Percentiles rank a stretch among this genome's conserved stretches.
phyloP scores from a whole-genome alignment of 2,888 invertebrate species.

The Myopa testacea region DNA sequence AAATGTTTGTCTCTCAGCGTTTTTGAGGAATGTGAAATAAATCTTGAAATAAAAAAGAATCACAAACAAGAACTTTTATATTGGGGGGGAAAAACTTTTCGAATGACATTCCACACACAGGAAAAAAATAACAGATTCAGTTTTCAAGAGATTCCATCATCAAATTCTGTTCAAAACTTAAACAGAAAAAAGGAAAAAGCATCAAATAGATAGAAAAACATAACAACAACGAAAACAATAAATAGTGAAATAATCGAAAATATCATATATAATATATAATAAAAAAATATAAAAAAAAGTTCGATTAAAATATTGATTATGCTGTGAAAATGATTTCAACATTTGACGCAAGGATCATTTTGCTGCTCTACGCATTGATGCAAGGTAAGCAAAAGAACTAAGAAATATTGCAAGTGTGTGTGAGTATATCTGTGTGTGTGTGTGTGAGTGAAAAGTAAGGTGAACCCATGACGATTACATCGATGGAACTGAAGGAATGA shows the following conservation, averaged over 20 bases:
- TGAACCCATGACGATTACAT: no score
- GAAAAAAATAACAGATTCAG: neutral
- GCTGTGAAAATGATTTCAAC: slow-evolving; percentile 66
- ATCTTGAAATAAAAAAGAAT: neutral
- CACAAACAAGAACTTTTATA: neutral
- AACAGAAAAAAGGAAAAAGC: no score
- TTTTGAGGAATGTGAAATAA: neutral
- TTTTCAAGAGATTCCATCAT: no score
- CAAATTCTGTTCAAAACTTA: no score
- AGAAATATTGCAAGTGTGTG: neutral
- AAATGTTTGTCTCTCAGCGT: neutral
- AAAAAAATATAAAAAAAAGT: slow-evolving; percentile 11
- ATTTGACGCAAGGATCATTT: slow-evolving; percentile 62
- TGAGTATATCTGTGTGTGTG: neutral
- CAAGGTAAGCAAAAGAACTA: slow-evolving; percentile 50
- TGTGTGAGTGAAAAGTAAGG: neutral
- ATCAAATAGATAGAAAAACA: no score
- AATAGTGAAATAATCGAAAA: no score
- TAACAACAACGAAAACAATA: neutral
- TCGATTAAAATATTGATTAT: slow-evolving; percentile 59
- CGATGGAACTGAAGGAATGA: no score
- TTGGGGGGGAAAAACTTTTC: neutral
- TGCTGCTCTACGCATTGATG: slow-evolving; percentile 58
- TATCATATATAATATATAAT: no score
- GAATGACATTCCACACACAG: neutral